Percentiles rank a stretch among this genome's conserved stretches.
Conservation (phyloP, 2,797 vertebrate genomes). For the Amazona finschi region DNA sequence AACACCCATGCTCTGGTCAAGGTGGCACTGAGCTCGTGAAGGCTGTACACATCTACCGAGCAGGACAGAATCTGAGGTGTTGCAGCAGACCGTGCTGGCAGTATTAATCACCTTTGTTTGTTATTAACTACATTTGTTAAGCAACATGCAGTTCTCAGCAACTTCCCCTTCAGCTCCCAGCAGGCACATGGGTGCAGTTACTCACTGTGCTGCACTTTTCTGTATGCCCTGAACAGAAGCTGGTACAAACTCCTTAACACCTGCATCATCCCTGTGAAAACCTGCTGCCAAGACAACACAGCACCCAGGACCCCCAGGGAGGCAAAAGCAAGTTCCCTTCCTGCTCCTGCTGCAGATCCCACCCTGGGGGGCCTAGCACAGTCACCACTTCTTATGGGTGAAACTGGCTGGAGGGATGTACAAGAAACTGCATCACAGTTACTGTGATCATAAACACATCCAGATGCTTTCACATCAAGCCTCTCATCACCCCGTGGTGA, state of each 20-base stretch:
- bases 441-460: neutral
- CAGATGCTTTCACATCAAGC: neutral
- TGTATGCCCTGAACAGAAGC: neutral
- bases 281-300: neutral
- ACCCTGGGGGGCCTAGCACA: neutral
- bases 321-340: neutral
- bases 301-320: neutral
- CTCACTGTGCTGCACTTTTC: neutral
- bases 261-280: neutral
- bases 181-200: neutral
- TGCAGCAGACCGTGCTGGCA: neutral
- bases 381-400: neutral
- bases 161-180: neutral
- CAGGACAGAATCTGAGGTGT: neutral
- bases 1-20: neutral
- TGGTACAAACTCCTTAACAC: neutral
- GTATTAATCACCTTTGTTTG: neutral
- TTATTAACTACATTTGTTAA: neutral
- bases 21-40: too few species aligned
- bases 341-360: neutral
- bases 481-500: neutral
- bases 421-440: neutral
- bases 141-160: neutral
- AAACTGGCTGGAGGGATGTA: neutral
- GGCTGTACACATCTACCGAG: neutral